A percentile compares a stretch with the other conserved stretches of the same genome.
These are phyloP conservation scores for Mobula hypostoma DNA, from an alignment of 2,113 vertebrate species.

Conservation along the genomic window DNA sequence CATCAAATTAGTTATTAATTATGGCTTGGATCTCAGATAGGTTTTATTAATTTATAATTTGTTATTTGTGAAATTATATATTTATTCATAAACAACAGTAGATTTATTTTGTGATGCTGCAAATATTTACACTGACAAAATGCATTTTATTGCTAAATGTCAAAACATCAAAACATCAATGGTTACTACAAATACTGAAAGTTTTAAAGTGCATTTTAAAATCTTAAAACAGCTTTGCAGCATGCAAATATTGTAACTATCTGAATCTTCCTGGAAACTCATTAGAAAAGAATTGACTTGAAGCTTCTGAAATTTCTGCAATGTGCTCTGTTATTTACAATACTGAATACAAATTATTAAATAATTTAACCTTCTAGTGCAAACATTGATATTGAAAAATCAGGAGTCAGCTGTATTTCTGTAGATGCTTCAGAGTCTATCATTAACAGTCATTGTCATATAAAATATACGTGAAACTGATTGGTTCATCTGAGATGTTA, in stretches of 20 bases:
- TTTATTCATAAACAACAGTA: conserved; percentile 10
- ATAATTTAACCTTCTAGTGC: not conserved
- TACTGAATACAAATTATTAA: not conserved
- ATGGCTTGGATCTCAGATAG: not conserved
- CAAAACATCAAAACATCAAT: not conserved
- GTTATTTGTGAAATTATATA: not conserved
- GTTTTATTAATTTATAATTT: not conserved
- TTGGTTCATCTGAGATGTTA: not conserved
- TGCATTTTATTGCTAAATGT: not conserved
- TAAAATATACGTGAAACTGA: not conserved
- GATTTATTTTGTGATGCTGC: not conserved
- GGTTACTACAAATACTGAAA: not conserved
- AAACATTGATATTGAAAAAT: not conserved
- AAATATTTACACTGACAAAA: not conserved
- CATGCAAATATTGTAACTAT: too few species aligned
- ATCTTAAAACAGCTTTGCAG: not conserved
- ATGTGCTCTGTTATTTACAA: not conserved
- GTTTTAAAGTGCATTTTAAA: not conserved
- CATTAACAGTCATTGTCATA: not conserved
- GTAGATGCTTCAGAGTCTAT: not conserved
- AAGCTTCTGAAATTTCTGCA: not conserved
- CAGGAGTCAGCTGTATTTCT: not conserved
- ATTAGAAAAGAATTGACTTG: not conserved
- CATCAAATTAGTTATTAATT: conserved; percentile 20
- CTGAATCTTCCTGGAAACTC: too few species aligned